Evolutionary conservation across 2,113 vertebrate species (phyloP).

Genomic region (Bagarius yarrelli): DNA sequence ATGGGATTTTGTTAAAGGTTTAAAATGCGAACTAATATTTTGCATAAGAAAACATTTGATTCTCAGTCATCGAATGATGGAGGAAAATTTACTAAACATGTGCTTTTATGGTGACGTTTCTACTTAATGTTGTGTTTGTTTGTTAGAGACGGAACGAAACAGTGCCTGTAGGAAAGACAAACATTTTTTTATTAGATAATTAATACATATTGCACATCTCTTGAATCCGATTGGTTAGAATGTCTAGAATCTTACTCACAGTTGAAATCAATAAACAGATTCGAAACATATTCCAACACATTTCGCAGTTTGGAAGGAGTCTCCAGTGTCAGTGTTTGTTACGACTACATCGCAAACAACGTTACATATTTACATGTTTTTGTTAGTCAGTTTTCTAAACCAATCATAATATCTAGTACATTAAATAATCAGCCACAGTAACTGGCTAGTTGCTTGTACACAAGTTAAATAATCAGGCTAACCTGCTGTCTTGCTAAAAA

Average conservation of each 20-base stretch:
- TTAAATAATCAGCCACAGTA: background rate
- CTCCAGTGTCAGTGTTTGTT: no score
- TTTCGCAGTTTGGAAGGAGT: no score
- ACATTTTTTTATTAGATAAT: background rate
- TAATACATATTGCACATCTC: background rate
- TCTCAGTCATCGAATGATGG: background rate
- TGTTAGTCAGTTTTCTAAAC: no score
- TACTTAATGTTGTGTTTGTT: background rate
- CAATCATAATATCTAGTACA: background rate
- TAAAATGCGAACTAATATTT: conserved; percentile 2
- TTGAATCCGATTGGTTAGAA: background rate
- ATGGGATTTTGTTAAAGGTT: background rate
- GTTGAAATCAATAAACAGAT: no score
- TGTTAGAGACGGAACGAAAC: background rate
- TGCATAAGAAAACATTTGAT: background rate
- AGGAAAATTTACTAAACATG: background rate
- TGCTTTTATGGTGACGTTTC: background rate
- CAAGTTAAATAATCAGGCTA: background rate
- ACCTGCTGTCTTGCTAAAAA: background rate
- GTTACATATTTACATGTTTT: no score
- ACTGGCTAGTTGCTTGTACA: background rate
- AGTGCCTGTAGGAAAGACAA: no score
- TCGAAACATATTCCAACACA: no score
- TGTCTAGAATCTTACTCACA: no score
- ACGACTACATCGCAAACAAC: no score